Evolutionary conservation across 2,113 vertebrate genomes (phyloP).

Genomic region (Trochalopteron elliotii): DNA sequence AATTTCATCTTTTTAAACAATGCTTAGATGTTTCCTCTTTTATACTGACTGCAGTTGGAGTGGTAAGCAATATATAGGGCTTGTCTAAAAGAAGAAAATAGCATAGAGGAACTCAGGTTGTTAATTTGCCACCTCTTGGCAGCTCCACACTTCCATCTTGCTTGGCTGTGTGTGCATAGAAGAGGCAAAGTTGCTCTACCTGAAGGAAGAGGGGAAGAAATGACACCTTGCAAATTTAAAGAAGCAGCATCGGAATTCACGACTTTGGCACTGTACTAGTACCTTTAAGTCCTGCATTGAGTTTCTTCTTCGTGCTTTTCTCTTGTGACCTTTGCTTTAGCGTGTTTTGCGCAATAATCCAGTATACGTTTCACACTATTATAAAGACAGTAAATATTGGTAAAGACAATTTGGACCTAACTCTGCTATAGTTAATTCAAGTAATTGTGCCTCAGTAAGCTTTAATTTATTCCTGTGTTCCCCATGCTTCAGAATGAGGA

Average conservation of each 20-base stretch:
- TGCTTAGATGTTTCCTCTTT: not conserved
- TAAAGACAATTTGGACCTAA: not conserved
- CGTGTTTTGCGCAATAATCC: not conserved
- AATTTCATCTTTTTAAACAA: not conserved
- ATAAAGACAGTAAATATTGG: not conserved
- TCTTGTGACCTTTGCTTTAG: not conserved
- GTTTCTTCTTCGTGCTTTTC: not conserved
- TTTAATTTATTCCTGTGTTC: not conserved
- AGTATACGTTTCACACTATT: not conserved
- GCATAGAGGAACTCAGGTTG: not conserved
- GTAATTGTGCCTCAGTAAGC: not conserved
- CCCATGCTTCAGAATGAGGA: not conserved
- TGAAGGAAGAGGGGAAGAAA: not conserved
- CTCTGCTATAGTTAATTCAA: not conserved
- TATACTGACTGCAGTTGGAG: not conserved
- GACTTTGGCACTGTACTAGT: not conserved
- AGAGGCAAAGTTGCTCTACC: not conserved
- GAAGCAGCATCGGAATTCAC: not conserved
- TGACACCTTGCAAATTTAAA: not conserved
- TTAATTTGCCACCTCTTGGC: not conserved
- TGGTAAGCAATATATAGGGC: not conserved
- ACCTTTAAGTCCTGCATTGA: not conserved
- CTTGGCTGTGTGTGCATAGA: not conserved
- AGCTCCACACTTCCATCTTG: not conserved
- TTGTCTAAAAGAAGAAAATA: not conserved